A percentile compares a stretch with the other conserved stretches of the same genome.
Evolutionary conservation across 2,888 invertebrate species (phyloP).

Genomic region (Amorpha juglandis): DNA sequence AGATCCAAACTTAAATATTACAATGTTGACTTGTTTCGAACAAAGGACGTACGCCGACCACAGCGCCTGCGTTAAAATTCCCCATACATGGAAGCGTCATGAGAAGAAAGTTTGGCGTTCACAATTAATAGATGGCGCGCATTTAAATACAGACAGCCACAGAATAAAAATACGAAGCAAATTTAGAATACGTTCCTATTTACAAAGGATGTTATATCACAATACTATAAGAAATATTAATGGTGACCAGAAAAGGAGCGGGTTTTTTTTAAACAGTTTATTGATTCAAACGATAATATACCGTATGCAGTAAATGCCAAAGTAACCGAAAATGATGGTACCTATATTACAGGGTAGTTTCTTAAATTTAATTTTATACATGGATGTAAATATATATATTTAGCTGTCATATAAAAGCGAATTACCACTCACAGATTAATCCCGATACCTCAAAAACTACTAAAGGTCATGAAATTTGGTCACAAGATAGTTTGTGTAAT

Average conservation of each 20-base stretch:
- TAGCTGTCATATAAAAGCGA: too few species aligned
- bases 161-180: too few species aligned
- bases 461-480: too few species aligned
- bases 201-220: conserved; percentile 7
- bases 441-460: too few species aligned
- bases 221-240: neutral
- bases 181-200: conserved; percentile 29
- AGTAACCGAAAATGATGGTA: too few species aligned
- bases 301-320: too few species aligned
- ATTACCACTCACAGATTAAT: too few species aligned
- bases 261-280: neutral
- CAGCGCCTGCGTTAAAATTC: conserved; percentile 81
- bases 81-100: conserved; percentile 67
- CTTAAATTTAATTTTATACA: too few species aligned
- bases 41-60: conserved; percentile 83
- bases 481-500: too few species aligned
- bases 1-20: conserved; percentile 71
- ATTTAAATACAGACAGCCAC: conserved; percentile 40
- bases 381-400: too few species aligned
- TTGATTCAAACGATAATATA: too few species aligned
- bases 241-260: neutral
- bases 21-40: conserved; percentile 84
- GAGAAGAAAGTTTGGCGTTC: conserved; percentile 50
- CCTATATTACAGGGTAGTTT: too few species aligned
- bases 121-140: conserved; percentile 71